Conservation (phyloP, 2,888 invertebrate genomes). For the Apotomis betuletana region DNA sequence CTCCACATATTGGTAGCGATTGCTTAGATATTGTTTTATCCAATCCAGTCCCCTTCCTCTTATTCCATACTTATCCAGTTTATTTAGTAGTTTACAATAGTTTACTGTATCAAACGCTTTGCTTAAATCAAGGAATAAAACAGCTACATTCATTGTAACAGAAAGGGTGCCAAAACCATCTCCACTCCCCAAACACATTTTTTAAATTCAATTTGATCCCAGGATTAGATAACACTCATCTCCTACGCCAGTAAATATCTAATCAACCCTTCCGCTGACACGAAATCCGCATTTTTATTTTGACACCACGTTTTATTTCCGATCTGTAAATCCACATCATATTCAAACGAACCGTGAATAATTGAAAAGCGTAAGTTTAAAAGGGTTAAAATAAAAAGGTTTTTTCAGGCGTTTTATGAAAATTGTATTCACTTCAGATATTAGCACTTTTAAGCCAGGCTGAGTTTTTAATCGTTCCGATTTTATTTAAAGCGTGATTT, state of each 20-base stretch:
- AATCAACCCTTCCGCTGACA: slow-evolving; percentile 7
- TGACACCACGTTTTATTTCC: neutral
- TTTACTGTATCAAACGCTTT: too few relatives aligned
- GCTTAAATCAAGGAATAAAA: too few relatives aligned
- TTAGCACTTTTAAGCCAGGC: slow-evolving; percentile 12
- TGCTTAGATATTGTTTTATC: too few relatives aligned
- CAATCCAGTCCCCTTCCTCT: too few relatives aligned
- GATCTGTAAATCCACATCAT: neutral
- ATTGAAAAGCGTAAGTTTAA: slow-evolving; percentile 13
- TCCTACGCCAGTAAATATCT: slow-evolving; percentile 11
- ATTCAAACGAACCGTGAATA: slow-evolving; percentile 19
- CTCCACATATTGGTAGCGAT: too few relatives aligned
- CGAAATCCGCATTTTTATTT: neutral
- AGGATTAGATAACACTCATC: slow-evolving; percentile 10
- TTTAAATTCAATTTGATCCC: slow-evolving; percentile 12
- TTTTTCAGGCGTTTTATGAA: slow-evolving; percentile 11
- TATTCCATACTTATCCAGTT: too few relatives aligned
- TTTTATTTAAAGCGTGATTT: slow-evolving; percentile 17
- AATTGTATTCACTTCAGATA: slow-evolving; percentile 18
- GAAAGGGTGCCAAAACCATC: neutral
- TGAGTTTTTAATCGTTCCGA: slow-evolving; percentile 12
- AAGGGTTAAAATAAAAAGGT: slow-evolving; percentile 14
- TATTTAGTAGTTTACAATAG: too few relatives aligned
- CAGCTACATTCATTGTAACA: too few relatives aligned
- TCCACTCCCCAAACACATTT: slow-evolving; percentile 6